Evolutionary conservation across 2,888 invertebrate species (phyloP), one percentile per base, ranked within the genome.

Genomic region (Euproctis similis): DNA sequence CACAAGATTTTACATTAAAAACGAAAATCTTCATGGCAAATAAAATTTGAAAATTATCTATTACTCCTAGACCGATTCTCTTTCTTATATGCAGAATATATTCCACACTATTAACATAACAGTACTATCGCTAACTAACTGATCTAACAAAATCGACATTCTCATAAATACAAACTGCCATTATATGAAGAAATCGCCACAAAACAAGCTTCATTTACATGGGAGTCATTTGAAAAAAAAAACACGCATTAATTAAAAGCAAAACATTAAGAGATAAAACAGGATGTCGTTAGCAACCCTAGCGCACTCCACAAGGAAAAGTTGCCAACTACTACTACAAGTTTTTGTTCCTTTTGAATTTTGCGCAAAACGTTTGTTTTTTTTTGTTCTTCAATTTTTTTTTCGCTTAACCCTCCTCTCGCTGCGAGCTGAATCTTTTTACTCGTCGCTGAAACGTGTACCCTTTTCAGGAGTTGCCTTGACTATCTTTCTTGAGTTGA

Each of bases 401-500:
- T 51, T 40, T 42, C 31, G 30, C 59, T 59, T 58, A 62, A 61
- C 57, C 56, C 65, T 57, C 52, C 54, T 64, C 45, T 55, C 54
- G 54, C 31, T 27, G 11, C 4, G 30, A 29, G 33, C 26, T 57
- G 73, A 77, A 80, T 81, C 75, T 78, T 72, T 77, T 77, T 73
- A 62, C 65, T 69, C 62, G 33, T 45, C 39, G 59, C 58, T 57
- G 76, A 72, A 80, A 76, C 77, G 78, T 76, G 81, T 81, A 81
- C 81, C 82, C 82, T 75, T 80, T 80, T 77, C 80, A 78, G 70
- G 70, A 81, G 78, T 76, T 76, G 68, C 65, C n/a, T 66, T 59
- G 67, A 71, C 80, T 80, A 80, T 84, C 80, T 81, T 77, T 80
- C 76, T 76, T 72, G 70, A 81, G 72, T 80, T 77, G 65, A 74